These are phyloP conservation scores for Australoheros facetus DNA, from an alignment of 2,797 vertebrate species.

Conservation along the genomic window DNA sequence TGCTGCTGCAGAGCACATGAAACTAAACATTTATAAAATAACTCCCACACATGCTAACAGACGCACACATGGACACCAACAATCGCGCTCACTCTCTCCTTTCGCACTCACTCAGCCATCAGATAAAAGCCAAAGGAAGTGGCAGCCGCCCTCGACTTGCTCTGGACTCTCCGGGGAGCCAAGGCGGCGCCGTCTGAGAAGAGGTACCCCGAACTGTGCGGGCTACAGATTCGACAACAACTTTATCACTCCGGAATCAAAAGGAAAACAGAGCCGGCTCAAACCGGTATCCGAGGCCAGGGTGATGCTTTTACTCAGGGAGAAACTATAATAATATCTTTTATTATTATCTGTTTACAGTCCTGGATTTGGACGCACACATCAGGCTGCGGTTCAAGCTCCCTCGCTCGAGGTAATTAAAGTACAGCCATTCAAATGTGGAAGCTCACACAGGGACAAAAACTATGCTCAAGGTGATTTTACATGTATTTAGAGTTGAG, in stretches of 20 bases:
- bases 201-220: constrained; percentile 58
- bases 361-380: neutral
- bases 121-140: constrained; percentile 77
- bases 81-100: constrained; percentile 20
- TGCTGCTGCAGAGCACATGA: constrained; percentile 38
- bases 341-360: constrained; percentile 29
- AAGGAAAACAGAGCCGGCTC: constrained; percentile 37
- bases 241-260: constrained; percentile 54
- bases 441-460: constrained; percentile 3
- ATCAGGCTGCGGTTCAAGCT: constrained; percentile 1
- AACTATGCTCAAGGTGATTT: constrained; percentile 29
- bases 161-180: constrained; percentile 69
- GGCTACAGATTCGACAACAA: constrained; percentile 43
- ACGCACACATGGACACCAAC: constrained; percentile 20
- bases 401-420: constrained; percentile 21
- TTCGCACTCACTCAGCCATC: constrained; percentile 63
- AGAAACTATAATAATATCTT: constrained; percentile 12
- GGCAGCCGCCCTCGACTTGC: constrained; percentile 72
- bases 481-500: constrained; percentile 16
- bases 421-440: constrained; percentile 5
- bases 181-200: constrained; percentile 70
- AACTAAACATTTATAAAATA: constrained; percentile 59
- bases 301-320: constrained; percentile 13
- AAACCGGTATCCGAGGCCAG: constrained; percentile 26
- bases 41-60: constrained; percentile 40